phyloP scores from a whole-genome alignment of 2,113 vertebrate genomes.

The Gallinago media region DNA sequence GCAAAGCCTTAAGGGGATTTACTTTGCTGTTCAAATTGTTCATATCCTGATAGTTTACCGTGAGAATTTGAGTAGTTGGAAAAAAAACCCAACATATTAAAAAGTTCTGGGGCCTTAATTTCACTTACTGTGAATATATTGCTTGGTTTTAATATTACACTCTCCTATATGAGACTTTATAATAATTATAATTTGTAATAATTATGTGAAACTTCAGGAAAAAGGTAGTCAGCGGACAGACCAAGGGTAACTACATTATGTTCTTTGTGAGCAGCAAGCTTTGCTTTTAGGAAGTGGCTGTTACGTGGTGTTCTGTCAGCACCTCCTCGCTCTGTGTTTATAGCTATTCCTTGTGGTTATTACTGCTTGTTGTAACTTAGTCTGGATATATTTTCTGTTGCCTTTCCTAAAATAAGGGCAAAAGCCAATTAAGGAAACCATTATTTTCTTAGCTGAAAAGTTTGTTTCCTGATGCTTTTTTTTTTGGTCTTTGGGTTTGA shows the following conservation, averaged over 20 bases:
- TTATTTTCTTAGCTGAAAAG: neutral
- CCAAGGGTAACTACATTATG: neutral
- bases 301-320: neutral
- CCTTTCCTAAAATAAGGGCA: neutral
- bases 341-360: neutral
- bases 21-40: neutral
- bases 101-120: neutral
- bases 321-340: neutral
- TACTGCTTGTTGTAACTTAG: neutral
- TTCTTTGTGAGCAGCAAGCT: neutral
- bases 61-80: neutral
- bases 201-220: neutral
- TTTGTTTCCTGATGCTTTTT: neutral
- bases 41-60: neutral
- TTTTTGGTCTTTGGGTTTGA: neutral
- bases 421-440: neutral
- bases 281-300: neutral
- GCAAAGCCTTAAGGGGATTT: neutral
- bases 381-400: neutral
- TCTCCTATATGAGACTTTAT: neutral
- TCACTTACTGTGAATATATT: neutral
- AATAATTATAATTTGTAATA: neutral
- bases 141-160: neutral
- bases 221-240: neutral
- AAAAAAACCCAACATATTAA: accelerated